phyloP scores from a whole-genome alignment of 2,888 invertebrate species.

The Nemurella pictetii region DNA sequence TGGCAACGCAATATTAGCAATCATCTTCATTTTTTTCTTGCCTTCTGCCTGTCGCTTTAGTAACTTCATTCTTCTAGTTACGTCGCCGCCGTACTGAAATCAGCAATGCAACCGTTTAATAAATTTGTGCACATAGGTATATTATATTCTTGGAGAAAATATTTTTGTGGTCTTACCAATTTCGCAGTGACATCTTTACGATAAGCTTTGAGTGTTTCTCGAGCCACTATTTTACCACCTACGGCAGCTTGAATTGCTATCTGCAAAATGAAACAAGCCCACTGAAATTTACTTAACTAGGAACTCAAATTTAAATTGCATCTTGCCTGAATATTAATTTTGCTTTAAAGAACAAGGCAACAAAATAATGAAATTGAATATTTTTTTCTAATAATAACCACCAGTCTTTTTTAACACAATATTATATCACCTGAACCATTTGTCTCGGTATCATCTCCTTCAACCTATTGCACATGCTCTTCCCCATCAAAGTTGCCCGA shows the following conservation, averaged over 20 bases:
- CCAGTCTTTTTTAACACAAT: too few species aligned
- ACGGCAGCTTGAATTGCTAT: constrained; percentile 86
- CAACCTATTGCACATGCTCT: constrained; percentile 71
- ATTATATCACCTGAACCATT: constrained; percentile 67
- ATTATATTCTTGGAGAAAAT: too few species aligned
- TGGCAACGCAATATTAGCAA: constrained; percentile 90
- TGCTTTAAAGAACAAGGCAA: too few species aligned
- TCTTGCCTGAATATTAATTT: too few species aligned
- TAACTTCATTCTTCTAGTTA: constrained; percentile 86
- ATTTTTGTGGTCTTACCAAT: too few species aligned
- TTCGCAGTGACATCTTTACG: constrained; percentile 94
- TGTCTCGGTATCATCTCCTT: constrained; percentile 87
- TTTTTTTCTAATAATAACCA: too few species aligned
- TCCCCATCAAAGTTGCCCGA: constrained; percentile 66
- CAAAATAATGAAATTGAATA: too few species aligned
- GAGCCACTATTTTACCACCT: constrained; percentile 75
- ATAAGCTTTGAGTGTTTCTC: constrained; percentile 84
- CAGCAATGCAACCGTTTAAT: too few species aligned
- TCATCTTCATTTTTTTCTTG: constrained; percentile 88
- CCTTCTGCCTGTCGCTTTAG: constrained; percentile 89
- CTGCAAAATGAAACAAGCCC: constrained; percentile 50
- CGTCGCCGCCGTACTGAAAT: constrained; percentile 87
- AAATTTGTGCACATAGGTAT: too few species aligned
- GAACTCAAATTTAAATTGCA: too few species aligned
- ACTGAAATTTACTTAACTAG: too few species aligned